phyloP scores from a whole-genome alignment of 2,797 vertebrate genomes.

The Notolabrus celidotus region DNA sequence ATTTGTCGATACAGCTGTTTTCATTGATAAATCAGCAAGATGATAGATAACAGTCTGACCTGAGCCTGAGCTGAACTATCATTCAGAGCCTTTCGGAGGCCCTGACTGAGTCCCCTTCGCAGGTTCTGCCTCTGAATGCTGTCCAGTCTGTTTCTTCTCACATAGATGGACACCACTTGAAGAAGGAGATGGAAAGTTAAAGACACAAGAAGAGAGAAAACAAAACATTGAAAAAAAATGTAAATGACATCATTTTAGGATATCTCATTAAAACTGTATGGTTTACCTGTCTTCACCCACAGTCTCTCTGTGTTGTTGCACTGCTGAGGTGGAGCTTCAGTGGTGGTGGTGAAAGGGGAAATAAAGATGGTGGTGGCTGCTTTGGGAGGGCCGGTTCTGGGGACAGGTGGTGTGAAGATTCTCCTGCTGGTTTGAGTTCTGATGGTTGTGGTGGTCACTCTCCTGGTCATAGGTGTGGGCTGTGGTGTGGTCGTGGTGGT shows the following conservation, averaged over 20 bases:
- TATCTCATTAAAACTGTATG: not conserved
- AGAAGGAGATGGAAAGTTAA: slow-evolving; percentile 39
- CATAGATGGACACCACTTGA: slow-evolving; percentile 92
- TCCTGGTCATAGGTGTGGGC: slow-evolving; percentile 77
- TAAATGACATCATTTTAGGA: not conserved
- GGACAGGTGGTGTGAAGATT: slow-evolving; percentile 83
- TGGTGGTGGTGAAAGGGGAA: slow-evolving; percentile 86
- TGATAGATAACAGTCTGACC: slow-evolving; percentile 85
- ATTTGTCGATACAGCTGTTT: slow-evolving; percentile 7
- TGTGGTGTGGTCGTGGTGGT: slow-evolving; percentile 74
- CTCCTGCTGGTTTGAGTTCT: slow-evolving; percentile 85
- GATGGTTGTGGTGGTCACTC: slow-evolving; percentile 81
- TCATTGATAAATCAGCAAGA: slow-evolving; percentile 4
- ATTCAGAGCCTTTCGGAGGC: slow-evolving; percentile 91
- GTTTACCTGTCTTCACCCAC: slow-evolving; percentile 94
- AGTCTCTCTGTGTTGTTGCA: slow-evolving; percentile 93
- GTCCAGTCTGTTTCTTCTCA: slow-evolving; percentile 90
- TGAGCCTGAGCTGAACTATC: slow-evolving; percentile 88
- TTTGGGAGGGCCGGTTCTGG: slow-evolving; percentile 80
- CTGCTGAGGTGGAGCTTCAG: slow-evolving; percentile 86
- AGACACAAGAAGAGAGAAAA: slow-evolving; percentile 26
- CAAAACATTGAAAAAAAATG: slow-evolving; percentile 20
- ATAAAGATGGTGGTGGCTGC: slow-evolving; percentile 76
- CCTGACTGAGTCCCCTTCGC: slow-evolving; percentile 91
- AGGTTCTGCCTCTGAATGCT: slow-evolving; percentile 90